phyloP scores from a whole-genome alignment of 2,888 invertebrate genomes.

The Chaetogeoica ovagalla region DNA sequence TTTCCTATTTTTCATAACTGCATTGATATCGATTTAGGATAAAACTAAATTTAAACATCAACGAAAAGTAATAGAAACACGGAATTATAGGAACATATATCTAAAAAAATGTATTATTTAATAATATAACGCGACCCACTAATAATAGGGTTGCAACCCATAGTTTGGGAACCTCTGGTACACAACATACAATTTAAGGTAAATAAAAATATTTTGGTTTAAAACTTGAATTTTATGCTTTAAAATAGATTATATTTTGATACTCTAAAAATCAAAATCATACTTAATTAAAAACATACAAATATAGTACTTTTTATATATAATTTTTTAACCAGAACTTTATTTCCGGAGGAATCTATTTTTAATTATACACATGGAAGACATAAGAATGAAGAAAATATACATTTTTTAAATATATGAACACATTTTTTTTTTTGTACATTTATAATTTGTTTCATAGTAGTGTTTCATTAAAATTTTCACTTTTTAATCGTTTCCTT shows the following conservation, averaged over 20 bases:
- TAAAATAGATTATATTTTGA: background rate
- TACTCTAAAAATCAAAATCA: constrained; percentile 24
- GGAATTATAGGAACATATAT: too few species aligned
- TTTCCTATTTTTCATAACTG: too few species aligned
- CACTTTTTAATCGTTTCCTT: constrained; percentile 35
- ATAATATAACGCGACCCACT: too few species aligned
- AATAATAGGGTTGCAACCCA: too few species aligned
- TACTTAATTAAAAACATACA: background rate
- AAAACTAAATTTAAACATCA: too few species aligned
- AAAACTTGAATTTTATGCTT: background rate
- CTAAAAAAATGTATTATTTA: too few species aligned
- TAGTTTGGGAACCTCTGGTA: too few species aligned
- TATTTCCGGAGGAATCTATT: background rate
- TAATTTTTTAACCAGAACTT: background rate
- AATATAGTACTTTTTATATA: background rate
- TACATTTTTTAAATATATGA: constrained; percentile 10
- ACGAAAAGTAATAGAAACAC: too few species aligned
- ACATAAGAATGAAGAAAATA: constrained; percentile 25
- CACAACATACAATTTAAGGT: too few species aligned
- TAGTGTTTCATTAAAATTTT: constrained; percentile 49
- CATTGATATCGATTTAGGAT: too few species aligned
- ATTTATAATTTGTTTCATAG: constrained; percentile 6
- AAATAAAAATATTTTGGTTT: too few species aligned
- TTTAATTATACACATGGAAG: constrained; percentile 35
- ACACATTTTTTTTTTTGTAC: background rate